Base-by-base conservation (phyloP, 2,888 invertebrate species). In the Ormyrus pomaceus region DNA sequence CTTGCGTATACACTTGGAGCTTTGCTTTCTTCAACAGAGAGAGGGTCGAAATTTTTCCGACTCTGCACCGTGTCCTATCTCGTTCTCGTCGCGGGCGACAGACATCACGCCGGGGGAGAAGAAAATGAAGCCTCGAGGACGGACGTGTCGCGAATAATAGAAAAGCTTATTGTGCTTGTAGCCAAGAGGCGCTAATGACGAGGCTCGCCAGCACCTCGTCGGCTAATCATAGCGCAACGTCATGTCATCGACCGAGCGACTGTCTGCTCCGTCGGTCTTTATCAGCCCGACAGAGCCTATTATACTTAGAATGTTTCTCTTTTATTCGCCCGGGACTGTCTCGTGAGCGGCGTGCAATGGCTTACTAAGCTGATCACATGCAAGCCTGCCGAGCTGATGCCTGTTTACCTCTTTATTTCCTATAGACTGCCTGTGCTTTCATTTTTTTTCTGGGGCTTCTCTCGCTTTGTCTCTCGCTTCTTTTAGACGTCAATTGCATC, bases 141-240 rank as follows among this genome's bases (percentile, higher is more conserved):
- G 83, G 84, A 88, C 86, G 87, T 87, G 88, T 86, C 83, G 84
- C 82, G 87, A 88, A 88, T 89, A 87, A 87, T 85, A 85, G 84
- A 86, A 87, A 86, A 85, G 84, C 85, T 85, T 85, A 85, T 86
- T 84, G 84, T 83, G 77, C 81, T 84, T 82, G 19, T 55, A 55
- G 46, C 48, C 34, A 19, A 46, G 66, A 34, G 34, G 68, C 46
- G 79, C 55, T 75, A 80, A 80, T 80, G 75, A 79, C 69, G 45
- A 46, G 66, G 6, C 19, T 19, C 19, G 55, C 8, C n/a, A 19
- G 34, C 45, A 50, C 75, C 46, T 51, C 75, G 68, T 1, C n/a
- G 46, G 13, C 46, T 19, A 19, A 19, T 19, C 19, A 19, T 19
- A 13, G 50, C 64, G 64, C 53, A 34, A 53, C 53, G 50, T 61